Evolutionary conservation across 1,140 invertebrate species (phyloP), one percentile per base, ranked within the genome.

Genomic region (Brachionus rubens): DNA sequence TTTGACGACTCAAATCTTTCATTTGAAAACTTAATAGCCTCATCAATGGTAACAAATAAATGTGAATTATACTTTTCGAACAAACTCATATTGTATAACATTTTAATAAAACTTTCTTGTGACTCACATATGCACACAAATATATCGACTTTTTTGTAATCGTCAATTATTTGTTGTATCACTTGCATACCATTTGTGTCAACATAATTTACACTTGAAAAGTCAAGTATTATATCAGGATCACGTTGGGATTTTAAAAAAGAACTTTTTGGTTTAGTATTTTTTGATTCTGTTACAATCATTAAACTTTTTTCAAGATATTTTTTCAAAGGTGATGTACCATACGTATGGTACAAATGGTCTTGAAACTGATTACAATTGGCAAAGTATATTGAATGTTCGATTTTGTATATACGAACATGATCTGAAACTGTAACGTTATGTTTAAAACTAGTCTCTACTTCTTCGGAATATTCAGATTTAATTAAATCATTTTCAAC

Each of bases 101-200:
- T 41, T 28, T 43, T 21, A 21, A 65, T 19, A 41, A 65, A 65
- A 7, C 40, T 65, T 9, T 65, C 59, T 14, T 65, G 59, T n/a
- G 59, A 16, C 16, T 41, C 19, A 65, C 59, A 65, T 30, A 65
- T 65, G 10, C 24, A 21, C 10, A 65, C 59, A 10, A 24, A 46
- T 21, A 65, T 65, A 16, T 65, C 59, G 21, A 65, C 40, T 5
- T 21, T 24, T 43, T 65, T 65, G 10, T 28, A 65, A 24, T 65
- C 59, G 43, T 65, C 59, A 26, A 65, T 46, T 24, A 65, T 43
- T 65, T 65, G 59, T 26, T 41, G 40, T 12, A 65, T 43, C 0
- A 65, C 59, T 65, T 65, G 59, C 3, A 65, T 43, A 10, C 59
- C 59, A 43, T 65, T 65, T 6, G 59, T 65, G n/a, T 65, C 59